These are phyloP conservation scores for Drosophila parthenogenetica DNA, from an alignment of 2,888 invertebrate species.

Conservation along the genomic window DNA sequence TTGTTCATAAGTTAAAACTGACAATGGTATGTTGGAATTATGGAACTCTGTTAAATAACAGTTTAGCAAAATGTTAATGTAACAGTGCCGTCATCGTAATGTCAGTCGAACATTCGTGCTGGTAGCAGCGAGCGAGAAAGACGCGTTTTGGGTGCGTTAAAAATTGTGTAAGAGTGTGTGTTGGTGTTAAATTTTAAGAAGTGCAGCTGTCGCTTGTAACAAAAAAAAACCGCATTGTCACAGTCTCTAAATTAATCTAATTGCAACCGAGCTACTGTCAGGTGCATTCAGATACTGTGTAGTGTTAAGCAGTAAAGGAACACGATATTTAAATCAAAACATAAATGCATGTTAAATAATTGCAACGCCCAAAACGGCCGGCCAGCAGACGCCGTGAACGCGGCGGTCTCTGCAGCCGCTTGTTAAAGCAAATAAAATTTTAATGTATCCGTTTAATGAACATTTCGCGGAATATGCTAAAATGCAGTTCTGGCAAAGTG, in stretches of 20 bases:
- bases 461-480: constrained; percentile 56
- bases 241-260: constrained; percentile 31
- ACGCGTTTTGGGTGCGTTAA: constrained; percentile 63
- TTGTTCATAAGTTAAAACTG: neutral
- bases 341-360: constrained; percentile 55
- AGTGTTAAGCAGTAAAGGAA: constrained; percentile 20
- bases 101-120: constrained; percentile 57
- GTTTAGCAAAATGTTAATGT: constrained; percentile 29
- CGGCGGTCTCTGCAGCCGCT: constrained; percentile 40
- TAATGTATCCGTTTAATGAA: constrained; percentile 55
- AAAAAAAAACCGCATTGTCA: constrained; percentile 62
- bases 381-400: constrained; percentile 41
- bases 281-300: constrained; percentile 23
- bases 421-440: constrained; percentile 64
- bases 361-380: constrained; percentile 77
- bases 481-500: constrained; percentile 60
- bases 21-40: neutral
- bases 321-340: constrained; percentile 8
- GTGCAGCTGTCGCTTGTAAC: constrained; percentile 75
- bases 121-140: constrained; percentile 64
- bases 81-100: constrained; percentile 9
- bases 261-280: constrained; percentile 32
- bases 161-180: constrained; percentile 40
- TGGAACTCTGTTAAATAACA: constrained; percentile 45
- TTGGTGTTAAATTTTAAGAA: constrained; percentile 53